Evolutionary conservation across 2,797 vertebrate species (phyloP).

Genomic region (Manis javanica): DNA sequence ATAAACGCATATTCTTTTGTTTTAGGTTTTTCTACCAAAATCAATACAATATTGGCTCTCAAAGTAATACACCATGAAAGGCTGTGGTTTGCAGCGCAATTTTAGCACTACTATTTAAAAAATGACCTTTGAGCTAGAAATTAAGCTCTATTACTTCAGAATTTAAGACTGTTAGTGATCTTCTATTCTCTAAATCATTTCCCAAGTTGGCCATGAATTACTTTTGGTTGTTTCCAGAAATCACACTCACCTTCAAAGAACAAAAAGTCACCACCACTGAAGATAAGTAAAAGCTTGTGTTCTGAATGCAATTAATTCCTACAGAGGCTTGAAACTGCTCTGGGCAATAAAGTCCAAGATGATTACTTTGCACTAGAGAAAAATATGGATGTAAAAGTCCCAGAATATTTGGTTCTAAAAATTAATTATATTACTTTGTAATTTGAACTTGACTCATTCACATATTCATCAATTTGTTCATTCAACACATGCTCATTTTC

Average conservation of each 20-base stretch:
- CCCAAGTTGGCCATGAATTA: conserved; percentile 33
- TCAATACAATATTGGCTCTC: not conserved
- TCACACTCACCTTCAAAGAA: not conserved
- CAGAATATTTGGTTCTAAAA: conserved; percentile 43
- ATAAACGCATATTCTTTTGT: not conserved
- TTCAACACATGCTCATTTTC: conserved; percentile 4
- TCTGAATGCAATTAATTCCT: conserved; percentile 16
- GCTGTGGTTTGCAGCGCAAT: not conserved
- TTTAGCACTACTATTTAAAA: not conserved
- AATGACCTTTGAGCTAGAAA: conserved; percentile 31
- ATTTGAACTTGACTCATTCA: not conserved
- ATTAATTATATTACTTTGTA: conserved; percentile 15
- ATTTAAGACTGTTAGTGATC: not conserved
- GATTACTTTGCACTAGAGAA: conserved; percentile 48
- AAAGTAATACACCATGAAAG: not conserved
- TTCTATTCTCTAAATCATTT: not conserved
- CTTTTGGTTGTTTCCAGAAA: conserved; percentile 44
- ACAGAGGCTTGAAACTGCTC: not conserved
- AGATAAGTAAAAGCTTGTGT: not conserved
- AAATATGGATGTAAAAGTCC: conserved; percentile 25
- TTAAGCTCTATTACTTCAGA: not conserved
- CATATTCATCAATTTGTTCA: not conserved
- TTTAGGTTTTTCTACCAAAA: not conserved
- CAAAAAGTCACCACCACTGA: not conserved
- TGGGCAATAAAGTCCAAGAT: conserved; percentile 41